Percentiles rank a stretch among this genome's conserved stretches.
phyloP scores from a whole-genome alignment of 2,888 invertebrate genomes.

The Trichopria drosophilae region DNA sequence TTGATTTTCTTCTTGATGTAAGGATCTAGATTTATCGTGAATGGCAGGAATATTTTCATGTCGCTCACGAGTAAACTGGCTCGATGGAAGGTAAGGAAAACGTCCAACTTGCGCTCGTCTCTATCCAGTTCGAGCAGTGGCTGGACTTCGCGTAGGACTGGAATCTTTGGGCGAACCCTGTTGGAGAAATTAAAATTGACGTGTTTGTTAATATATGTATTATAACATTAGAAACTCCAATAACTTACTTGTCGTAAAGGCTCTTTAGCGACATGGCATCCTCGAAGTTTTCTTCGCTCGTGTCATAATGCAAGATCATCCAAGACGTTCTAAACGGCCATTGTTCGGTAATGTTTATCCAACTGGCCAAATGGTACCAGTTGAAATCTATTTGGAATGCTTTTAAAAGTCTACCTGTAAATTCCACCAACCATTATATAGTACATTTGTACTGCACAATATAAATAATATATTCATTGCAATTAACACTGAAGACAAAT shows the following conservation, averaged over 20 bases:
- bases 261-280: slow-evolving; percentile 84
- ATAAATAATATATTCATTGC: too few relatives aligned
- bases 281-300: slow-evolving; percentile 83
- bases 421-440: too few relatives aligned
- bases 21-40: slow-evolving; percentile 97
- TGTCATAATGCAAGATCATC: slow-evolving; percentile 93
- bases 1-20: slow-evolving; percentile 96
- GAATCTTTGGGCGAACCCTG: slow-evolving; percentile 81
- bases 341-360: slow-evolving; percentile 98
- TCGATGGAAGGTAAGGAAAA: slow-evolving; percentile 87
- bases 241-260: slow-evolving; percentile 87
- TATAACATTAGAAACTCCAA: background rate
- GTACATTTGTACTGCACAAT: too few relatives aligned
- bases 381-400: slow-evolving; percentile 99
- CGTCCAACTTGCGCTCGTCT: slow-evolving; percentile 92
- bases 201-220: slow-evolving; percentile 3
- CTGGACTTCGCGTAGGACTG: slow-evolving; percentile 83
- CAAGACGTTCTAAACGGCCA: slow-evolving; percentile 98
- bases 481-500: too few relatives aligned
- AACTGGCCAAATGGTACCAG: slow-evolving; percentile 96
- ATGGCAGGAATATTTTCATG: slow-evolving; percentile 93
- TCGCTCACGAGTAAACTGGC: slow-evolving; percentile 83
- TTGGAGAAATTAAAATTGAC: slow-evolving; percentile 28
- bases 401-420: slow-evolving; percentile 86
- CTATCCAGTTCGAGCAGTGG: slow-evolving; percentile 89